Evolutionary conservation across 2,888 invertebrate genomes (phyloP), one percentile per base, ranked within the genome.

Genomic region (Pyrocoelia pectoralis): DNA sequence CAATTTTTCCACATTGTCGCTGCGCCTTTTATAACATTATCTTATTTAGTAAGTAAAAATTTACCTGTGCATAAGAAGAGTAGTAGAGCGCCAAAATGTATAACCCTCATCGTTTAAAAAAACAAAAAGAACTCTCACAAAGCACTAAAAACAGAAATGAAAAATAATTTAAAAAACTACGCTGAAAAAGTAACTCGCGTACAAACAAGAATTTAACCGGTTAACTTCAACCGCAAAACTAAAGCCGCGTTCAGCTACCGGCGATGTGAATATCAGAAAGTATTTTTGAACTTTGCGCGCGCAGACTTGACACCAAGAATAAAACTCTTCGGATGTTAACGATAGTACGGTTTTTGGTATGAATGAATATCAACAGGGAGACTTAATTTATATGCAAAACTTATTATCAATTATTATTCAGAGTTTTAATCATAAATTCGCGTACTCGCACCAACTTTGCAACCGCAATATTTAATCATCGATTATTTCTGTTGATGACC

Each of bases 231-330:
- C 33, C 33, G 33, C 33, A 33, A 33, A 33, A 33, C 33, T 33
- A 33, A 33, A 33, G n/a, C 10, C 33, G 33, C 9, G 8, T n/a
- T 33, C 33, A 24, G 24, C n/a, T 33, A 10, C n/a, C 33, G n/a
- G 33, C n/a, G 2, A 33, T n/a, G 10, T 6, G 33, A 33, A 33
- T 33, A 33, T 33, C 33, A n/a, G 33, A 33, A 33, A 33, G 33
- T 33, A 33, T 33, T 33, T 33, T 33, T 33, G 33, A 33, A 33
- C 33, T 33, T 33, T 33, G 33, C 33, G 33, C 33, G 33, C 33
- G 33, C 33, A 33, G 10, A 4, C n/a, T 24, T 33, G n/a, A 33
- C 33, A n/a, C 10, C n/a, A 33, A 33, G 33, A 33, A 33, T 33
- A 33, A 33, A 33, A 33, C 33, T 33, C 33, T 33, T 33, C 33